phyloP scores from a whole-genome alignment of 1,140 invertebrate species.

The Microplitis demolitor region DNA sequence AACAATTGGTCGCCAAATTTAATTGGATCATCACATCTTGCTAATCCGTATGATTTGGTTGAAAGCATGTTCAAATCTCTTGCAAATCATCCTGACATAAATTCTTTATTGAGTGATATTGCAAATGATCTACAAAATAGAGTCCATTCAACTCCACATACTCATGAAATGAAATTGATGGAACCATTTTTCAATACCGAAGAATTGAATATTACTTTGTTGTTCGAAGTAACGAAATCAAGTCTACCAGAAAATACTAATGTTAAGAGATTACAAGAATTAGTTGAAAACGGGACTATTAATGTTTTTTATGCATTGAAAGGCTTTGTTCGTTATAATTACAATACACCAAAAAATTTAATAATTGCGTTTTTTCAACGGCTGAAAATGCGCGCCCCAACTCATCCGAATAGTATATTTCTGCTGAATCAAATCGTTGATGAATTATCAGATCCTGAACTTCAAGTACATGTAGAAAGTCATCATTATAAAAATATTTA shows the following conservation, averaged over 20 bases:
- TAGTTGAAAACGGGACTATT: conserved; percentile 15
- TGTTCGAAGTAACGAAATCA: conserved; percentile 2
- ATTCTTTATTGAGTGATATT: conserved; percentile 4
- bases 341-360: conserved; percentile 23
- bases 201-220: conserved; percentile 24
- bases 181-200: conserved; percentile 21
- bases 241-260: conserved; percentile 18
- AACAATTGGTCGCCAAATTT: conserved; percentile 24
- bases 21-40: conserved; percentile 4
- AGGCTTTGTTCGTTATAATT: conserved; percentile 31
- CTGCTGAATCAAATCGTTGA: background rate
- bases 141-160: background rate
- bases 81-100: background rate
- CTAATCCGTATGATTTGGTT: conserved; percentile 28
- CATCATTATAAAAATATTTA: too few relatives aligned
- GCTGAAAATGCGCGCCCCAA: conserved; percentile 23
- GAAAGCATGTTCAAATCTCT: conserved; percentile 14
- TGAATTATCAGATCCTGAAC: background rate
- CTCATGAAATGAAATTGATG: conserved; percentile 8
- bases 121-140: background rate
- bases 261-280: conserved; percentile 2
- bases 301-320: conserved; percentile 27
- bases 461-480: too few relatives aligned
- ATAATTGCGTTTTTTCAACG: conserved; percentile 17
- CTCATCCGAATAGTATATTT: background rate